Evolutionary conservation across 2,888 invertebrate genomes (phyloP), one percentile per base, ranked within the genome.

Genomic region (Pheosia gnoma): DNA sequence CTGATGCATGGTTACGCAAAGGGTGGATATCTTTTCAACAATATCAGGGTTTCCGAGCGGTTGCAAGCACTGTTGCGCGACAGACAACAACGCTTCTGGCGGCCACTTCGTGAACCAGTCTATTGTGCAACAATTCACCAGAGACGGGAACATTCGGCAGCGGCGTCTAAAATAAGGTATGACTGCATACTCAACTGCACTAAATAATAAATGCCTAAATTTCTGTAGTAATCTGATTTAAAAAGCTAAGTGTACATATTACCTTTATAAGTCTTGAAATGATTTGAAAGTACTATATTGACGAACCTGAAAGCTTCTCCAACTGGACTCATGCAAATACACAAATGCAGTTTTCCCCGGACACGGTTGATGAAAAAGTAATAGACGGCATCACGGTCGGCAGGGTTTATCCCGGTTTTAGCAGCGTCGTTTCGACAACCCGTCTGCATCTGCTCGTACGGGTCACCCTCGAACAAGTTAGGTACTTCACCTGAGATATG

Each of bases 71-170:
- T 95, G 96, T 61, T 95, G 84, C 0, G 98, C 98, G 0, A 97
- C 98, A 0, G 97, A 97, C 13, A 97, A 92, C 59, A 98, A 90
- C 11, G 98, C 98, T 80, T 98, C 98, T 10, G 95, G 94, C 0
- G 98, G 98, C 98, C 98, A 98, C 78, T 97, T 97, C 2, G 96
- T 96, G 86, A 98, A 98, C 98, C 98, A 98, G 85, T 98, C 98
- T 63, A 98, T 98, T 0, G 98, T 98, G 80, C 98, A 98, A 83
- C 98, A 98, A 88, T 98, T 98, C 6, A 98, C 97, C 68, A 99
- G 91, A 0, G 98, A 98, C 0, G 98, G 99, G 85, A 98, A 99
- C 97, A 98, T 98, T 54, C 98, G 95, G 76, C 98, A 97, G 7
- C 98, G 95, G 52, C 97, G 95, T 67, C 97, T 96, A 84, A 38